These are phyloP conservation scores for Cantharis rustica DNA, from an alignment of 2,888 invertebrate genomes.

Conservation along the genomic window DNA sequence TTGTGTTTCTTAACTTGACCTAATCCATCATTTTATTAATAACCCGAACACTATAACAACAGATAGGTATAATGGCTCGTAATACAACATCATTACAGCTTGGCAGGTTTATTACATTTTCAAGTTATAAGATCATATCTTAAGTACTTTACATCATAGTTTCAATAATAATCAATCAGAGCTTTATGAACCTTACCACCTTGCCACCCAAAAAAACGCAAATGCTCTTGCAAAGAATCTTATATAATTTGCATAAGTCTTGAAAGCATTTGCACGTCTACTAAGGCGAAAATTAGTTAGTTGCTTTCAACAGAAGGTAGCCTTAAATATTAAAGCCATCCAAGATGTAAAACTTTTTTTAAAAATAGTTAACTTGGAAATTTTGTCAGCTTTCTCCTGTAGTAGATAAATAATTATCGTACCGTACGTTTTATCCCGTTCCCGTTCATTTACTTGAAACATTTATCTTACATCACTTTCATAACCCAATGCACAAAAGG, in stretches of 20 bases:
- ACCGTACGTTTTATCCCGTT: not conserved
- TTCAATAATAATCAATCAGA: not conserved
- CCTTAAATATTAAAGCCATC: not conserved
- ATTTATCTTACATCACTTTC: not conserved
- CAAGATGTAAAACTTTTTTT: not conserved
- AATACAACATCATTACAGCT: not conserved
- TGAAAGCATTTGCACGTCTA: not conserved
- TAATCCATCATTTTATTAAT: conserved; percentile 17
- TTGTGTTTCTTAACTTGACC: conserved; percentile 21
- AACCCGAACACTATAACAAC: not conserved
- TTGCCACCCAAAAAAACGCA: not conserved
- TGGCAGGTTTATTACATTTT: not conserved
- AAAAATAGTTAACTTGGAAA: not conserved
- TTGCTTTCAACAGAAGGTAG: not conserved
- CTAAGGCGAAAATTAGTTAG: not conserved
- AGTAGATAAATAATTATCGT: not conserved
- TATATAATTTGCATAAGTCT: not conserved
- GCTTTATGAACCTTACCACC: not conserved
- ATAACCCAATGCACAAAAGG: not conserved
- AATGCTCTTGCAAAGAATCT: not conserved
- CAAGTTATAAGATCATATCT: not conserved
- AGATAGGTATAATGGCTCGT: not conserved
- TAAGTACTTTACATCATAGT: not conserved
- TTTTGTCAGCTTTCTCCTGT: not conserved
- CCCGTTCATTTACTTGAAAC: not conserved